These are phyloP conservation scores for Oconnorella tubifera DNA, from an alignment of 2,888 invertebrate genomes.

Conservation along the genomic window DNA sequence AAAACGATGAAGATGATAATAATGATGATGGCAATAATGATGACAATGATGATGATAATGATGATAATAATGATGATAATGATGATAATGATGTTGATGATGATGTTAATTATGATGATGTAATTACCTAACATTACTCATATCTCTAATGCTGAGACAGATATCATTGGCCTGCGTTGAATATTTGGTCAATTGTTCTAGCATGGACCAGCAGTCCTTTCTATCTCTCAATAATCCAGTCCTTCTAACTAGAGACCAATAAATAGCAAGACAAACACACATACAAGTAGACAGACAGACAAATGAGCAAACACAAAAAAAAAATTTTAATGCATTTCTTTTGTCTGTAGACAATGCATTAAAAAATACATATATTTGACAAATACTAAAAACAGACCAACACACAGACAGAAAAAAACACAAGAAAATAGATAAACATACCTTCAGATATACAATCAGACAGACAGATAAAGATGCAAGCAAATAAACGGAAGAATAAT, in stretches of 20 bases:
- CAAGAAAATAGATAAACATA: too few species aligned
- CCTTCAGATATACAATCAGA: too few species aligned
- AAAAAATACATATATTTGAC: too few species aligned
- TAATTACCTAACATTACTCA: conserved; percentile 85
- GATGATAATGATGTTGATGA: conserved; percentile 11
- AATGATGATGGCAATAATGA: conserved; percentile 8
- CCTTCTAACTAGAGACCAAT: background rate
- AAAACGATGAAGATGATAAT: conserved; percentile 14
- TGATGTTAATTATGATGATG: conserved; percentile 11
- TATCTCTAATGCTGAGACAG: conserved; percentile 86
- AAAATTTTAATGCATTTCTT: too few species aligned
- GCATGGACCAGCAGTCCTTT: conserved; percentile 91
- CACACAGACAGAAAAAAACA: too few species aligned
- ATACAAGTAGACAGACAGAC: too few species aligned
- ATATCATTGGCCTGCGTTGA: conserved; percentile 90
- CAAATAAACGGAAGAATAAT: too few species aligned
- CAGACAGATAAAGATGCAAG: too few species aligned
- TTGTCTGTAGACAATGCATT: too few species aligned
- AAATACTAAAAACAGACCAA: too few species aligned
- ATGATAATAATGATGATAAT: conserved; percentile 12
- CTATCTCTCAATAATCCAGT: conserved; percentile 73
- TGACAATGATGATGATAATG: conserved; percentile 7
- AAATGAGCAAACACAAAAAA: too few species aligned
- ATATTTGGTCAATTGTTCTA: conserved; percentile 87
- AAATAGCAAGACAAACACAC: too few species aligned